Base-by-base conservation (phyloP, 2,888 invertebrate genomes). In the Chalcis sispes region DNA sequence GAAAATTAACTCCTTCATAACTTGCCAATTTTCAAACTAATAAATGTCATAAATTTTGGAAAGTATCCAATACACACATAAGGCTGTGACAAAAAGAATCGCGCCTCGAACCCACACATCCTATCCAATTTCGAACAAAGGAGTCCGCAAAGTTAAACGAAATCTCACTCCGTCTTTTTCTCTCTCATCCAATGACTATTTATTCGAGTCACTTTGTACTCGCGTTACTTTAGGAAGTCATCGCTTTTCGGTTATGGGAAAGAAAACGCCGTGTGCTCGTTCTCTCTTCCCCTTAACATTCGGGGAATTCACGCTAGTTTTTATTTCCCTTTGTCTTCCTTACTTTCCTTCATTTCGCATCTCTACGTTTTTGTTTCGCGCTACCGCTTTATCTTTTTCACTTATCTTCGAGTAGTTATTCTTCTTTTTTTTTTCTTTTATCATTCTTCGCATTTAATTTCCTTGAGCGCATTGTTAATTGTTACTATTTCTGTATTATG, bases 281-380 rank as follows among this genome's bases (percentile, higher is more conserved):
- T 42, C n/a, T 15, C 36, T 5, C 54, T 42, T 25, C 5, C 40
- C 42, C 7, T 32, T 0, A 27, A 32, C 50, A 15, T 50, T 50
- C 13, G 20, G 50, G 36, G 36, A 36, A 29, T 52, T 52, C 52
- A 52, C 18, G 27, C 27, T 36, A 56, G 46, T 46, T 67, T 56
- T 56, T 29, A 27, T 67, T 18, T 20, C 27, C 56, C 42, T 67
- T 67, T 58, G 67, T 67, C 67, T 67, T 54, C 25, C 40, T 67
- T 27, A 29, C 46, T 56, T 18, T 27, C 32, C n/a, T n/a, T n/a
- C n/a, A n/a, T 32, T 25, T n/a, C 18, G 29, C 15, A 3, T 8
- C 18, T 52, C 36, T 18, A 8, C n/a, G 66, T 42, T 54, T 67
- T 54, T 58, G 56, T 58, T n/a, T n/a, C n/a, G 23, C 36, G 20